phyloP scores from a whole-genome alignment of 2,113 vertebrate species.

The Mugil cephalus region DNA sequence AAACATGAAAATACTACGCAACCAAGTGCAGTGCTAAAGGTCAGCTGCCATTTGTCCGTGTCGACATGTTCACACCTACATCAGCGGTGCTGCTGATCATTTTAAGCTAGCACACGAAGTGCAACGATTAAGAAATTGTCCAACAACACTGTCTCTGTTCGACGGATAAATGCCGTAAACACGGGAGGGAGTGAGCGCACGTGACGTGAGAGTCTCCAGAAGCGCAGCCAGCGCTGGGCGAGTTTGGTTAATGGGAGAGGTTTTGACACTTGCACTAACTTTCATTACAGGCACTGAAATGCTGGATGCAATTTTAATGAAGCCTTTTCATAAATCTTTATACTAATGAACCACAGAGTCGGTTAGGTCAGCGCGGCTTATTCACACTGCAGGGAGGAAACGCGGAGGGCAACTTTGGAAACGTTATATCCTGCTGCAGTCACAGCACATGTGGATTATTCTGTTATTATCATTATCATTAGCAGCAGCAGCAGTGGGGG shows the following conservation, averaged over 20 bases:
- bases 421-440: slow-evolving; percentile 19
- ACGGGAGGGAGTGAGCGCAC: neutral
- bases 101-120: too few species aligned
- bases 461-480: slow-evolving; percentile 2
- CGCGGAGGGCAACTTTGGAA: neutral
- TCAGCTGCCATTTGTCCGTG: too few species aligned
- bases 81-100: too few species aligned
- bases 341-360: slow-evolving; percentile 68
- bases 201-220: slow-evolving; percentile 6
- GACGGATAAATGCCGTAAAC: neutral
- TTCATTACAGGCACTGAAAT: slow-evolving; percentile 69
- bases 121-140: neutral
- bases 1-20: too few species aligned
- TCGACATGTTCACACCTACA: too few species aligned
- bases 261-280: slow-evolving; percentile 64
- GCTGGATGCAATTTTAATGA: slow-evolving; percentile 79
- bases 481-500: neutral
- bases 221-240: neutral
- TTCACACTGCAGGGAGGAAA: slow-evolving; percentile 27
- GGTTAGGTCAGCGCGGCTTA: slow-evolving; percentile 28
- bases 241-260: slow-evolving; percentile 63
- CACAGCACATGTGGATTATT: neutral
- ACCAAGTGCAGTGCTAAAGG: too few species aligned
- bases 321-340: slow-evolving; percentile 73
- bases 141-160: neutral